phyloP scores from a whole-genome alignment of 1,140 invertebrate species.

The Subanguina moxae region DNA sequence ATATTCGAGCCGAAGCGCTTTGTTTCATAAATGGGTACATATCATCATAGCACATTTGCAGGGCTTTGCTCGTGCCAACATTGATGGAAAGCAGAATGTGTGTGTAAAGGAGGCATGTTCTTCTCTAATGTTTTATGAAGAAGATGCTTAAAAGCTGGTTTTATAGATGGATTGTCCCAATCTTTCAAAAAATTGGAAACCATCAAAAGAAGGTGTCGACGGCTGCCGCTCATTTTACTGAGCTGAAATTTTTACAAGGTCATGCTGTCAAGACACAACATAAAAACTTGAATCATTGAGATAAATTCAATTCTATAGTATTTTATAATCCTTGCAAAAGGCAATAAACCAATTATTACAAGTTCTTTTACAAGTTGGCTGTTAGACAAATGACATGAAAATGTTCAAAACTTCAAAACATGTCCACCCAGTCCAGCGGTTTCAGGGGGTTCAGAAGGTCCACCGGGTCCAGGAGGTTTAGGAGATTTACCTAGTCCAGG shows the following conservation, averaged over 20 bases:
- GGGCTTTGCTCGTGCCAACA: background rate
- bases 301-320: too few species aligned
- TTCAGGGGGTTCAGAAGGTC: too few species aligned
- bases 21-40: too few species aligned
- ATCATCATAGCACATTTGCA: background rate
- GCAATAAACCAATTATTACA: background rate
- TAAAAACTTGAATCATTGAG: background rate
- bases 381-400: too few species aligned
- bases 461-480: too few species aligned
- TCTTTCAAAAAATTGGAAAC: background rate
- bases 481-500: too few species aligned
- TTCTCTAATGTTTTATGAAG: background rate
- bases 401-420: too few species aligned
- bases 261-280: background rate
- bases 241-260: background rate
- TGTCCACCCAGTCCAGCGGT: too few species aligned
- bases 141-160: background rate
- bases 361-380: background rate
- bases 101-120: background rate
- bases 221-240: background rate
- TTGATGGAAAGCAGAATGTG: background rate
- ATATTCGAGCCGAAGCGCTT: too few species aligned
- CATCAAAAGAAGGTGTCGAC: background rate
- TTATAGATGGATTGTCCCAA: background rate
- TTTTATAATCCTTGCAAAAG: background rate